Evolutionary conservation across 2,888 invertebrate genomes (phyloP).

Genomic region (Lymantria monacha): DNA sequence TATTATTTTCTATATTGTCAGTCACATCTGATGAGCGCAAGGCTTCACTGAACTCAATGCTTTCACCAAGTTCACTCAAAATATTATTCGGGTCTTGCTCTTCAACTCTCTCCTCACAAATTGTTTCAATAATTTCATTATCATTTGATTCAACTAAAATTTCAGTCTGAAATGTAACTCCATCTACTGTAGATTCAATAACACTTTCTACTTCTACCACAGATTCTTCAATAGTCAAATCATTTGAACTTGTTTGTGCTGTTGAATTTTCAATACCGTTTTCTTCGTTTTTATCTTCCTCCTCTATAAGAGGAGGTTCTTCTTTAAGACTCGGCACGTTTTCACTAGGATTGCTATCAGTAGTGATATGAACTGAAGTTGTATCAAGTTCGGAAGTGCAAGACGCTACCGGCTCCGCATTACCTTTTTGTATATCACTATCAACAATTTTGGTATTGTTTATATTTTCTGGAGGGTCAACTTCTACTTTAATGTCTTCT

Average conservation of each 20-base stretch:
- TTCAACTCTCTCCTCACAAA: slow-evolving; percentile 30
- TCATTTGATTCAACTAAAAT: slow-evolving; percentile 65
- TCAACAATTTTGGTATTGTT: slow-evolving; percentile 6
- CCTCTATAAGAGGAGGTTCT: slow-evolving; percentile 9
- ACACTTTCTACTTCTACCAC: slow-evolving; percentile 30
- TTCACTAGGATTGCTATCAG: slow-evolving; percentile 8
- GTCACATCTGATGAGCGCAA: slow-evolving; percentile 59
- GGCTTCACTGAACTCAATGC: slow-evolving; percentile 69
- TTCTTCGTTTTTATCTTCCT: slow-evolving; percentile 6
- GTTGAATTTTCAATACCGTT: slow-evolving; percentile 3
- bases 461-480: slow-evolving; percentile 3
- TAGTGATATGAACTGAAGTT: slow-evolving; percentile 6
- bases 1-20: slow-evolving; percentile 64
- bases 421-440: slow-evolving; percentile 6
- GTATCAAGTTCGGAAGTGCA: slow-evolving; percentile 10
- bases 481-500: slow-evolving; percentile 19
- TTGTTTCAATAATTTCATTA: slow-evolving; percentile 43
- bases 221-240: slow-evolving; percentile 16
- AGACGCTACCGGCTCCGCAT: slow-evolving; percentile 11
- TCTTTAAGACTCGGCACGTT: neutral
- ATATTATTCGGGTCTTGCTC: slow-evolving; percentile 49
- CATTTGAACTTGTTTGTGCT: neutral
- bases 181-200: slow-evolving; percentile 36
- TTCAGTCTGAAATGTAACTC: slow-evolving; percentile 68
- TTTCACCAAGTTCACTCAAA: slow-evolving; percentile 62